Evolutionary conservation across 2,113 vertebrate genomes (phyloP), one percentile per base, ranked within the genome.

Genomic region (Opisthocomus hoazin): DNA sequence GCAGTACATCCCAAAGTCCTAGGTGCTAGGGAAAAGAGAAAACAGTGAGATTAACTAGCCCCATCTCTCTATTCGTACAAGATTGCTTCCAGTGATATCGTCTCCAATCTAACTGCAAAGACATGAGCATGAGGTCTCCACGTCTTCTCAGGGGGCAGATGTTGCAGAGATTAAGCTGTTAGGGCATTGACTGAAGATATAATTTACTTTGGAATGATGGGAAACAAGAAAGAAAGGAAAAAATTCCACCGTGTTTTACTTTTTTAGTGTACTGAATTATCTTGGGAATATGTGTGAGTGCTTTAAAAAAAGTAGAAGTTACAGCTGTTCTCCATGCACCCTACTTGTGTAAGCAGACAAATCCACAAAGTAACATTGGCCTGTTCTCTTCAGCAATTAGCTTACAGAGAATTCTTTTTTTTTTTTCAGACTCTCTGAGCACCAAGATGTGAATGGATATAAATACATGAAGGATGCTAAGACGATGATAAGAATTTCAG

Each of bases 191-290:
- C 1, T 34, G 22, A 60, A 37, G 61, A 39, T 15, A 15, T 1
- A 16, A 63, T 69, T 75, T 69, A 17, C 9, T 57, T 64, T 82
- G 17, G 41, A 85, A 46, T 2, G 0, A 13, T 7, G 10, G 3
- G 15, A 79, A 85, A 69, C 7, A 32, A 41, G 12, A 37, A 61
- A 61, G 15, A 22, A 50, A 63, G 22, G 11, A 24, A 64, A 69
- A 64, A 37, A 11, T 1, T n/a, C 32, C n/a, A 23, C 1, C 1
- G 1, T 11, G 8, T 74, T 75, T 53, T 48, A 15, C 7, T 36
- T 74, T 64, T 74, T 21, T 3, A 34, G 26, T 9, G 9, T 36
- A 58, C 53, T 73, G 30, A 57, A 12, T 6, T 37, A 2, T n/a
- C 27, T n/a, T 48, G 45, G 11, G 15, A 46, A 41, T 78, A 39